phyloP scores from a whole-genome alignment of 2,888 invertebrate species.

The Orthosia cruda region DNA sequence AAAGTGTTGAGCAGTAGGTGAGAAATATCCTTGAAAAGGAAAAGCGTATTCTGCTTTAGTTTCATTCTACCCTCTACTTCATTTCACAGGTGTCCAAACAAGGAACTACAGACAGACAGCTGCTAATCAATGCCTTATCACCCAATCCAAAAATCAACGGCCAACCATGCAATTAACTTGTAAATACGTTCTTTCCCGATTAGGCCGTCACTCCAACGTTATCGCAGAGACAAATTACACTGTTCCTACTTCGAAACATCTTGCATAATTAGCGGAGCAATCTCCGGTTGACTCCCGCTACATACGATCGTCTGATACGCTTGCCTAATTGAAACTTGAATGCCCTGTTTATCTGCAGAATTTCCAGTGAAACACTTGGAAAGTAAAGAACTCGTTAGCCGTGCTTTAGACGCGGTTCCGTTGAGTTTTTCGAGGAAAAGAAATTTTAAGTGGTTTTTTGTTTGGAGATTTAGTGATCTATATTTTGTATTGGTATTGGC shows the following conservation, averaged over 20 bases:
- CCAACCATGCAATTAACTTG: conserved; percentile 65
- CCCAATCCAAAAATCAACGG: conserved; percentile 40
- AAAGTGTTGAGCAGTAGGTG: too few species aligned
- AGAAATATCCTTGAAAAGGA: too few species aligned
- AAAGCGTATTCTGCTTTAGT: background rate
- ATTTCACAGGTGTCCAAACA: conserved; percentile 9
- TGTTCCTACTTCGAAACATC: conserved; percentile 63
- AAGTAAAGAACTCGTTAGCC: conserved; percentile 56
- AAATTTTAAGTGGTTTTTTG: conserved; percentile 1
- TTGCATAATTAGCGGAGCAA: conserved; percentile 82
- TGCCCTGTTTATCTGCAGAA: conserved; percentile 74
- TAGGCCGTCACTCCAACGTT: conserved; percentile 64
- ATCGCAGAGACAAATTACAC: conserved; percentile 69
- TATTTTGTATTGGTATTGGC: background rate
- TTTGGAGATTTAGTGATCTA: background rate
- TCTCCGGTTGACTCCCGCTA: conserved; percentile 77
- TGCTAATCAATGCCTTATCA: conserved; percentile 30
- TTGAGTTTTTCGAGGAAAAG: background rate
- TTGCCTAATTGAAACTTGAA: conserved; percentile 80
- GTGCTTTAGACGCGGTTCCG: background rate
- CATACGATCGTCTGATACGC: conserved; percentile 75
- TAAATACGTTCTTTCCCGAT: conserved; percentile 66
- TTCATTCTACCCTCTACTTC: background rate
- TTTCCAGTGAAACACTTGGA: conserved; percentile 61
- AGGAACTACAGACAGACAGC: conserved; percentile 7